Evolutionary conservation across 2,113 vertebrate genomes (phyloP).

Genomic region (Lanius ludovicianus): DNA sequence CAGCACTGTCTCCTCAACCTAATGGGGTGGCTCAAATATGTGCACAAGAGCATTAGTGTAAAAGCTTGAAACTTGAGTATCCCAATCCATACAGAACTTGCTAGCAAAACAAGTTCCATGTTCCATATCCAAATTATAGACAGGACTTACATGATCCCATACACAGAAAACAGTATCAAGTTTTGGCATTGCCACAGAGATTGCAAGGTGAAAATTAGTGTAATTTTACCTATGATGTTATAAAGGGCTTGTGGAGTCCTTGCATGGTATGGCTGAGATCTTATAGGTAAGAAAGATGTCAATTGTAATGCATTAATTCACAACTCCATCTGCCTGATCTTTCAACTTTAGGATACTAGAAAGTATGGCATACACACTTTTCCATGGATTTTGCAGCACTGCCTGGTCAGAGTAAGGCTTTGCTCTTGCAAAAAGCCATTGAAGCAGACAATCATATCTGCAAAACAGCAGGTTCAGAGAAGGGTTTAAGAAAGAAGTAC

Average conservation of each 20-base stretch:
- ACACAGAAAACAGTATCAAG: not conserved
- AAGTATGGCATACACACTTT: not conserved
- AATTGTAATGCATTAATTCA: not conserved
- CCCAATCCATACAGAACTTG: not conserved
- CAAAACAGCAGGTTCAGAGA: not conserved
- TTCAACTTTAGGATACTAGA: not conserved
- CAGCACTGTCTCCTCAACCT: not conserved
- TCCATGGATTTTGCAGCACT: not conserved
- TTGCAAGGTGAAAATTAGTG: not conserved
- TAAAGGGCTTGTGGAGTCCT: not conserved
- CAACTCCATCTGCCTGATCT: not conserved
- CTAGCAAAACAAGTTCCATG: not conserved
- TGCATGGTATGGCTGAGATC: not conserved
- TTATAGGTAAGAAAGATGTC: not conserved
- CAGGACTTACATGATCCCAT: not conserved
- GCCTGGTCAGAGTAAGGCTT: not conserved
- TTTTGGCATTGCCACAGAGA: not conserved
- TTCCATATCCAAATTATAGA: not conserved
- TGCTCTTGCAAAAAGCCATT: not conserved
- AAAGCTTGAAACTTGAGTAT: not conserved
- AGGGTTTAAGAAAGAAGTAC: not conserved
- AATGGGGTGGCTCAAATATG: not conserved
- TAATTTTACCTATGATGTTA: not conserved
- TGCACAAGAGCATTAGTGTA: not conserved
- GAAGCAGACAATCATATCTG: not conserved